Conservation (phyloP, 2,797 vertebrate species). For the Malacoraja senta region DNA sequence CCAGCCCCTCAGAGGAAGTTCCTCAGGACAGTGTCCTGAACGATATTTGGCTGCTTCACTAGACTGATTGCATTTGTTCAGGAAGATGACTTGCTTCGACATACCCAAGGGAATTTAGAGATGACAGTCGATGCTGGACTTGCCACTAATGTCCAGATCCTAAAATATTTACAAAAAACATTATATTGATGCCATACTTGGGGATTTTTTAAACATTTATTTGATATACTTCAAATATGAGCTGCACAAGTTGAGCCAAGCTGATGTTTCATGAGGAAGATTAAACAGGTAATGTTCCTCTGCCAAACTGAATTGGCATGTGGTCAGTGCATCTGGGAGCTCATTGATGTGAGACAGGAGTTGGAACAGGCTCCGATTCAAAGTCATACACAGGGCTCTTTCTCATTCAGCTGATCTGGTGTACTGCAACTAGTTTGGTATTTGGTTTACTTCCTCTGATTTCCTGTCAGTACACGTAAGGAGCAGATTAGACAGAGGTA, state of each 20-base stretch:
- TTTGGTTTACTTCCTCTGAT: constrained; percentile 1
- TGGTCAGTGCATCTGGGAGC: not conserved
- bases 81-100: no score
- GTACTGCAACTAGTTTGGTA: not conserved
- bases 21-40: no score
- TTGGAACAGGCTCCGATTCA: not conserved
- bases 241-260: not conserved
- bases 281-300: not conserved
- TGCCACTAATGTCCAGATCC: no score
- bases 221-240: not conserved
- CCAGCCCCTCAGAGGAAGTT: no score
- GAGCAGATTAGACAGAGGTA: not conserved
- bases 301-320: not conserved
- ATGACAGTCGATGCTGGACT: no score
- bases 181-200: not conserved
- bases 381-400: not conserved
- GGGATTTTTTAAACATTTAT: not conserved
- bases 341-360: not conserved
- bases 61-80: no score
- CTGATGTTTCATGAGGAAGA: not conserved
- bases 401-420: not conserved
- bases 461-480: not conserved
- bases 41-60: no score
- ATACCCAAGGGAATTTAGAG: no score
- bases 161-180: not conserved